Evolutionary conservation across 2,797 vertebrate genomes (phyloP).

Genomic region (Xenopus petersii): DNA sequence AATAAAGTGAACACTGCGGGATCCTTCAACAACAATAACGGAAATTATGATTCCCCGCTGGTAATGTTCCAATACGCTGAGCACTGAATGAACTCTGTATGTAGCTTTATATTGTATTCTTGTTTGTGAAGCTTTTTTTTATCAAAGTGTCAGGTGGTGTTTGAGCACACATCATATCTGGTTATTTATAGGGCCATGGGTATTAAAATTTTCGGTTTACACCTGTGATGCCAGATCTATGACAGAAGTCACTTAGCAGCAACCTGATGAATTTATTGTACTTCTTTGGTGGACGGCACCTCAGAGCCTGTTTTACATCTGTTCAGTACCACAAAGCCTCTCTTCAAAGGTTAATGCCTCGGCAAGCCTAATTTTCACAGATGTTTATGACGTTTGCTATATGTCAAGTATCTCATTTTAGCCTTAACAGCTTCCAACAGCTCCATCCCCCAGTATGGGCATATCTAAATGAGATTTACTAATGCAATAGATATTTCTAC

Average conservation of each 20-base stretch:
- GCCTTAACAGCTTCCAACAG: slow-evolving; percentile 1
- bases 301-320: slow-evolving; percentile 39
- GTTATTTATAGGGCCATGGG: slow-evolving; percentile 42
- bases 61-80: too few species aligned
- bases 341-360: slow-evolving; percentile 44
- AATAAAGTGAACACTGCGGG: too few species aligned
- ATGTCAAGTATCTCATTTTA: slow-evolving; percentile 40
- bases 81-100: too few species aligned
- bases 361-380: slow-evolving; percentile 31
- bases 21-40: too few species aligned
- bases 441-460: too few species aligned
- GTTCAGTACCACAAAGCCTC: slow-evolving; percentile 23
- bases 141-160: neutral
- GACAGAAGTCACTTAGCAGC: slow-evolving; percentile 36
- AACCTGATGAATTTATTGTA: slow-evolving; percentile 20
- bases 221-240: slow-evolving; percentile 10
- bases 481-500: too few species aligned
- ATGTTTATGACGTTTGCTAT: slow-evolving; percentile 33
- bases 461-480: too few species aligned
- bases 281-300: slow-evolving; percentile 17
- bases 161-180: neutral
- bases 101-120: too few species aligned
- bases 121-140: too few species aligned
- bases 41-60: too few species aligned
- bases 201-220: slow-evolving; percentile 30